A percentile compares a stretch with the other conserved stretches of the same genome.
These are phyloP conservation scores for Oncorhynchus clarkii DNA, from an alignment of 2,113 vertebrate genomes.

Conservation along the genomic window DNA sequence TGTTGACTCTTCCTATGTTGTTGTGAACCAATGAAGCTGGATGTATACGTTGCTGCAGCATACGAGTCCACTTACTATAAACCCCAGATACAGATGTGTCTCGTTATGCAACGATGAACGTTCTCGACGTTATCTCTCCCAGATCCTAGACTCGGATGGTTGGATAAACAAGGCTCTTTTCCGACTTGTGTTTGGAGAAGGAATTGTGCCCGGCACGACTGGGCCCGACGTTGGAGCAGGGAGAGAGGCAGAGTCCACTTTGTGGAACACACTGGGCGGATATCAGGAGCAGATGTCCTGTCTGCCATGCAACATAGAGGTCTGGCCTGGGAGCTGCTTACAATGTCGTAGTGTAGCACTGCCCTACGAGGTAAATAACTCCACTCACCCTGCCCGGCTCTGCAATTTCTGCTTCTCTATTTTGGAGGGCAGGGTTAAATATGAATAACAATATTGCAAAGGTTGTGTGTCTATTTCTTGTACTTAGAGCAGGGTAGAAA, in stretches of 20 bases:
- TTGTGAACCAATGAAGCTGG: no score
- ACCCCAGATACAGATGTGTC: conserved; percentile 64
- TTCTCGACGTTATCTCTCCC: conserved; percentile 64
- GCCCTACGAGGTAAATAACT: not conserved
- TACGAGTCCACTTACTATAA: conserved; percentile 18
- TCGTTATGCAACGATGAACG: conserved; percentile 26
- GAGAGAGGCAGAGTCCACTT: conserved; percentile 60
- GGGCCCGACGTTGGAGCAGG: conserved; percentile 47
- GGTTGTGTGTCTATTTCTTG: not conserved
- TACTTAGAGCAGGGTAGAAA: conserved; percentile 36
- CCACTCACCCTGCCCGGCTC: not conserved
- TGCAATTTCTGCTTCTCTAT: not conserved
- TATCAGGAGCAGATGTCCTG: conserved; percentile 75
- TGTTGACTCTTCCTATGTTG: no score
- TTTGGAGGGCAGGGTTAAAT: not conserved
- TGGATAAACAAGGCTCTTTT: conserved; percentile 68
- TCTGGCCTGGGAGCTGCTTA: conserved; percentile 39
- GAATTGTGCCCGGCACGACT: conserved; percentile 54
- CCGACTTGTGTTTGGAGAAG: conserved; percentile 70
- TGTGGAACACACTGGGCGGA: conserved; percentile 63
- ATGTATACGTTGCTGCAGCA: not conserved
- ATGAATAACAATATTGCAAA: not conserved
- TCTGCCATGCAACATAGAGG: conserved; percentile 54
- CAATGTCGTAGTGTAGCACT: conserved; percentile 11
- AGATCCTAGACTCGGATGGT: conserved; percentile 58